Evolutionary conservation across 2,888 invertebrate genomes (phyloP).

Genomic region (Capitulum mitella): DNA sequence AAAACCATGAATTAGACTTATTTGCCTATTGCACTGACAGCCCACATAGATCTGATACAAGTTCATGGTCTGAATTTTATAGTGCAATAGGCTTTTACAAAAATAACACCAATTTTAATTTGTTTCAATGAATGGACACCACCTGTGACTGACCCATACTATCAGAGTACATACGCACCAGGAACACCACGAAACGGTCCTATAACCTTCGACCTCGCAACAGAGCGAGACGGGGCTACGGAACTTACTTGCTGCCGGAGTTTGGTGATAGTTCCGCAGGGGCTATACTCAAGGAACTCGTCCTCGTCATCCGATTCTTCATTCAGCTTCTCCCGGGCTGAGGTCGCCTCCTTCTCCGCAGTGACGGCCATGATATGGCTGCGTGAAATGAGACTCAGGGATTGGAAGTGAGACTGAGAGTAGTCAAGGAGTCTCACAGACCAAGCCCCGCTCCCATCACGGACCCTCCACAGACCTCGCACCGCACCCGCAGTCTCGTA

Average conservation of each 20-base stretch:
- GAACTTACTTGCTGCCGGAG: slow-evolving; percentile 16
- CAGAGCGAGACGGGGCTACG: too few relatives aligned
- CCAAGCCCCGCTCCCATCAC: not conserved
- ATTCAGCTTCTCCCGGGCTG: not conserved
- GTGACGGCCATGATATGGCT: not conserved
- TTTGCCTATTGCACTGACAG: too few relatives aligned
- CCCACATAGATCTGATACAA: too few relatives aligned
- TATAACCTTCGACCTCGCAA: too few relatives aligned
- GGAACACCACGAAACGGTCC: too few relatives aligned
- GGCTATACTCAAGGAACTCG: slow-evolving; percentile 15
- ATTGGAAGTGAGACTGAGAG: not conserved
- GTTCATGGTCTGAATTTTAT: too few relatives aligned
- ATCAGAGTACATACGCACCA: too few relatives aligned
- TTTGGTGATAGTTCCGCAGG: not conserved
- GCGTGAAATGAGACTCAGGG: not conserved
- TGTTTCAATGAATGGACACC: too few relatives aligned
- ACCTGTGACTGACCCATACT: too few relatives aligned
- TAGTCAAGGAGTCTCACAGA: not conserved
- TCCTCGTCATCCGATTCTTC: slow-evolving; percentile 15
- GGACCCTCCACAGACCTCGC: not conserved
- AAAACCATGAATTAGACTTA: too few relatives aligned
- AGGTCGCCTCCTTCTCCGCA: not conserved
- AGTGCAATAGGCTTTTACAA: too few relatives aligned
- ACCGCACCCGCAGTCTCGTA: not conserved
- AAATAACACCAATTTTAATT: too few relatives aligned